Conservation (phyloP, 2,113 vertebrate species). For the Boleophthalmus pectinirostris region DNA sequence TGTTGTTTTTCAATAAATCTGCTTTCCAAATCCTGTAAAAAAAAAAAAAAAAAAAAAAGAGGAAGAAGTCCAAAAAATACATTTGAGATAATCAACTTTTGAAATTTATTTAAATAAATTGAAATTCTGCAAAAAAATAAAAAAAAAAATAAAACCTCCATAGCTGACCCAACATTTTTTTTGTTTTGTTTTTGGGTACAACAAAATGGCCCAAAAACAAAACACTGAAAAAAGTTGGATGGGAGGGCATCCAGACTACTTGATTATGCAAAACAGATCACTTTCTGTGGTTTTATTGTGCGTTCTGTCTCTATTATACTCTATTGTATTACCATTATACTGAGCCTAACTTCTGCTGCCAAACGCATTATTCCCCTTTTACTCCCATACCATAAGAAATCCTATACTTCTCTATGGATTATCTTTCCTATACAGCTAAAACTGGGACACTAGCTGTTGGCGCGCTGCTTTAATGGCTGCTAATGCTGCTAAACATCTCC, state of each 20-base stretch:
- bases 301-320: neutral
- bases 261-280: neutral
- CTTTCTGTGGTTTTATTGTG: neutral
- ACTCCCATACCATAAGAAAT: constrained; percentile 38
- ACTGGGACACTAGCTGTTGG: constrained; percentile 60
- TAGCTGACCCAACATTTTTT: too few relatives aligned
- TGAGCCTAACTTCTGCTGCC: neutral
- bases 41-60: too few relatives aligned
- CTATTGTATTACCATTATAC: neutral
- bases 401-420: constrained; percentile 58
- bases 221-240: too few relatives aligned
- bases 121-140: too few relatives aligned
- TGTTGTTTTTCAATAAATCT: too few relatives aligned
- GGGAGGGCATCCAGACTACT: neutral
- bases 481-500: constrained; percentile 74
- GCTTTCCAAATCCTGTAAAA: too few relatives aligned
- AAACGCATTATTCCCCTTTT: neutral
- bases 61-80: too few relatives aligned
- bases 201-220: too few relatives aligned
- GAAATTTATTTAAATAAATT: too few relatives aligned
- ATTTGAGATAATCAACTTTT: too few relatives aligned
- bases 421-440: constrained; percentile 58
- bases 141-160: too few relatives aligned
- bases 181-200: too few relatives aligned
- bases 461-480: constrained; percentile 73